Percentiles rank a stretch among this genome's conserved stretches.
Conservation (phyloP, 2,888 invertebrate genomes). For the Ligdia adustata region DNA sequence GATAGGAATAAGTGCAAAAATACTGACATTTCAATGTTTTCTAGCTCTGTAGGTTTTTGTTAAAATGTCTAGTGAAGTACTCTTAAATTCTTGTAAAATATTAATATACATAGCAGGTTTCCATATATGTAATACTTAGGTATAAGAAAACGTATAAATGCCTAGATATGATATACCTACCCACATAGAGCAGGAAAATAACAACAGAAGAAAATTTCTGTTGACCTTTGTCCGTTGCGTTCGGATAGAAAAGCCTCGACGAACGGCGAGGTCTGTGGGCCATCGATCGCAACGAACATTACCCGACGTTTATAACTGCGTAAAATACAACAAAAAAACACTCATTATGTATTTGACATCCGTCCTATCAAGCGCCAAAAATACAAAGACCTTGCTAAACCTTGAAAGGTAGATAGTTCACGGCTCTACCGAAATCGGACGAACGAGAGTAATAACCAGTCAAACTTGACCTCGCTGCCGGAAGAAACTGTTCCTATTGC, state of each 20-base stretch:
- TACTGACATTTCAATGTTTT: no score
- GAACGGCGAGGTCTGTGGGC: constrained; percentile 17
- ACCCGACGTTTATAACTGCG: constrained; percentile 26
- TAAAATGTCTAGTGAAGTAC: neutral
- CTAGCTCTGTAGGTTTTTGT: no score
- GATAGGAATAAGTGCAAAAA: no score
- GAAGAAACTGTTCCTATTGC: constrained; percentile 39
- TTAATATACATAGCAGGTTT: no score
- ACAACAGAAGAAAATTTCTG: no score
- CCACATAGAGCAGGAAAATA: no score
- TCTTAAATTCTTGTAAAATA: neutral
- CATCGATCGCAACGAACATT: constrained; percentile 19
- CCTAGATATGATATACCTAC: no score
- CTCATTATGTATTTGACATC: constrained; percentile 74
- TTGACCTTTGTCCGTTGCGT: no score
- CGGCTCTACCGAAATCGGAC: constrained; percentile 49
- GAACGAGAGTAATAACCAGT: constrained; percentile 42
- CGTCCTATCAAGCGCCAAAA: constrained; percentile 49
- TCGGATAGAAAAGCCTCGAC: neutral
- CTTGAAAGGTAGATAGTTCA: constrained; percentile 13
- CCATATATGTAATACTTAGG: no score
- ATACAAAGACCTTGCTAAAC: constrained; percentile 39
- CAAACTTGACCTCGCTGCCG: constrained; percentile 48
- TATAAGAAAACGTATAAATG: no score
- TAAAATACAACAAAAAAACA: constrained; percentile 56